phyloP scores from a whole-genome alignment of 1,140 invertebrate genomes.

The Ephestia elutella region DNA sequence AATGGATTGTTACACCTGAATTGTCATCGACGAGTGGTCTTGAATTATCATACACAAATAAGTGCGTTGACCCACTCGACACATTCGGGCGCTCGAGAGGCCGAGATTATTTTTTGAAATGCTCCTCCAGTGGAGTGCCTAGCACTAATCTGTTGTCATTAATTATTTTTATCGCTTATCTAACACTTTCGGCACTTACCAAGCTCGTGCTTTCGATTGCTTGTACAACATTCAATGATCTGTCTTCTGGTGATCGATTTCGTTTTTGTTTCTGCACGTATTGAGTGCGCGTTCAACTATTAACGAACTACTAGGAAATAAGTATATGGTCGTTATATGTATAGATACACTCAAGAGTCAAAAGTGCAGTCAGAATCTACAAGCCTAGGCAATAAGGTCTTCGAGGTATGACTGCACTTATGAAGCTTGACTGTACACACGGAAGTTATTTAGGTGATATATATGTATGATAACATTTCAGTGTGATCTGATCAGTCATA shows the following conservation, averaged over 20 bases:
- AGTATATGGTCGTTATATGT: too few relatives aligned
- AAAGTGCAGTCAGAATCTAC: too few relatives aligned
- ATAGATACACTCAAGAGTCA: too few relatives aligned
- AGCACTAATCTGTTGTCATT: slow-evolving; percentile 69
- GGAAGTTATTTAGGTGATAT: too few relatives aligned
- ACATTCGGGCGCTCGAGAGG: slow-evolving; percentile 59
- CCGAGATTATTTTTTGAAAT: slow-evolving; percentile 70
- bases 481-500: too few relatives aligned
- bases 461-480: too few relatives aligned
- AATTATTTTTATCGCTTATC: slow-evolving; percentile 74
- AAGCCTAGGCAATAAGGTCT: too few relatives aligned
- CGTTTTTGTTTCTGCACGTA: slow-evolving; percentile 35
- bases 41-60: slow-evolving; percentile 54
- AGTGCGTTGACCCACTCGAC: slow-evolving; percentile 62
- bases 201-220: slow-evolving; percentile 47
- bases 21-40: slow-evolving; percentile 8
- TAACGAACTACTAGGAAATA: too few relatives aligned
- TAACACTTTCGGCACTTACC: slow-evolving; percentile 61
- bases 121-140: slow-evolving; percentile 68
- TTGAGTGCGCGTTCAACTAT: not conserved
- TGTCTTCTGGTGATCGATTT: slow-evolving; percentile 23
- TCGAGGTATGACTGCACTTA: too few relatives aligned
- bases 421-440: too few relatives aligned
- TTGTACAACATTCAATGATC: slow-evolving; percentile 32
- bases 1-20: not conserved